A percentile compares a stretch with the other conserved stretches of the same genome.
Conservation (phyloP, 1,140 invertebrate species). For the Carposina sasakii region DNA sequence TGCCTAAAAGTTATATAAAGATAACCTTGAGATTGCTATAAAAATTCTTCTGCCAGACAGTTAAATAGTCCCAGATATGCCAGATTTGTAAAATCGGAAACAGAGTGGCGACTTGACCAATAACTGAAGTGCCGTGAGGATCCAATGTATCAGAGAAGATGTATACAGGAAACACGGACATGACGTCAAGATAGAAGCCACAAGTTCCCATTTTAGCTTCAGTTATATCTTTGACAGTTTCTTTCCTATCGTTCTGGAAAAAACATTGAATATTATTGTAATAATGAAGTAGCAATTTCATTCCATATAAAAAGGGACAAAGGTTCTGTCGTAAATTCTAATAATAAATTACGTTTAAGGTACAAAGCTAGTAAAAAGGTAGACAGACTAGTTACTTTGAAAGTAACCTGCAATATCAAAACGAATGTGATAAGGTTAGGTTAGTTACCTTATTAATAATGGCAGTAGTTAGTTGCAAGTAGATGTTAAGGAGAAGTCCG, state of each 20-base stretch:
- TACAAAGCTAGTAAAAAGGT: too few species aligned
- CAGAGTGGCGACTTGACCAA: slow-evolving; percentile 36
- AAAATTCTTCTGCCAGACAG: slow-evolving; percentile 48
- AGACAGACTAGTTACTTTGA: too few species aligned
- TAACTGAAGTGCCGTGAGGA: slow-evolving; percentile 32
- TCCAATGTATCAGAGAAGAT: slow-evolving; percentile 54
- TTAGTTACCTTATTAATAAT: slow-evolving; percentile 46
- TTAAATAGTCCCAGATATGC: slow-evolving; percentile 56
- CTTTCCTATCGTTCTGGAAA: slow-evolving; percentile 45
- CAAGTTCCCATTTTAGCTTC: slow-evolving; percentile 56
- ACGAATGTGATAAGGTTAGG: too few species aligned
- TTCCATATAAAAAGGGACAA: too few species aligned
- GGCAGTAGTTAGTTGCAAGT: slow-evolving; percentile 56
- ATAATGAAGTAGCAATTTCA: too few species aligned
- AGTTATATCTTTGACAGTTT: slow-evolving; percentile 52
- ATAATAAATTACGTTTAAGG: too few species aligned
- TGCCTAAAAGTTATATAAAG: too few species aligned
- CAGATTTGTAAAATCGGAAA: slow-evolving; percentile 52
- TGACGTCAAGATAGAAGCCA: slow-evolving; percentile 56
- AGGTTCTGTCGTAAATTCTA: too few species aligned
- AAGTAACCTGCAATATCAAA: too few species aligned
- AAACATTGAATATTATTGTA: too few species aligned
- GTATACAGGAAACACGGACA: slow-evolving; percentile 53
- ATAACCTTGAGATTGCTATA: slow-evolving; percentile 43
- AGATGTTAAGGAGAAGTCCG: slow-evolving; percentile 49